Percentiles rank a stretch among this genome's conserved stretches.
phyloP scores from a whole-genome alignment of 2,888 invertebrate genomes.

The Celastrina argiolus region DNA sequence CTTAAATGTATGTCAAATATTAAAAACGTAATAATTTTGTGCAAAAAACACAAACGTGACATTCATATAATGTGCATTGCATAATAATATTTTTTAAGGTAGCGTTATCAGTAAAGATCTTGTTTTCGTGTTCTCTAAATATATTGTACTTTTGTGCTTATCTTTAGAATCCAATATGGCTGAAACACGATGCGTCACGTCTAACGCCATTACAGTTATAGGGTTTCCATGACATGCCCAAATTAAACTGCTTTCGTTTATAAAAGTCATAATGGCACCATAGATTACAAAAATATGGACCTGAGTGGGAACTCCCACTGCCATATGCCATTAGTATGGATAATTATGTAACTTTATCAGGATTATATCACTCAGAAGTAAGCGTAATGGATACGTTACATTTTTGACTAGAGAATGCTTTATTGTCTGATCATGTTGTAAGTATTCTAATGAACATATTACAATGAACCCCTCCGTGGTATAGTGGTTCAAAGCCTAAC shows the following conservation, averaged over 20 bases:
- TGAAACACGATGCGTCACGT: slow-evolving; percentile 25
- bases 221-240: slow-evolving; percentile 29
- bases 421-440: not conserved
- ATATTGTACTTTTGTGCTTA: slow-evolving; percentile 16
- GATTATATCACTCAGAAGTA: not conserved
- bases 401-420: not conserved
- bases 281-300: not conserved
- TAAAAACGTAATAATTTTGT: not conserved
- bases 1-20: not conserved
- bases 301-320: not conserved
- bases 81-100: not conserved
- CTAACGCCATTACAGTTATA: slow-evolving; percentile 26
- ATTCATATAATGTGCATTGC: not conserved
- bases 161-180: slow-evolving; percentile 29
- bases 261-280: not conserved
- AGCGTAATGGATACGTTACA: not conserved
- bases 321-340: not conserved
- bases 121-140: slow-evolving; percentile 2
- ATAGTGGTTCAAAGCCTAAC: no score
- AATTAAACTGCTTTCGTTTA: slow-evolving; percentile 21
- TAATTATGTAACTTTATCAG: not conserved
- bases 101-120: slow-evolving; percentile 6
- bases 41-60: not conserved
- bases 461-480: no score
- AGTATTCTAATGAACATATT: not conserved